Percentiles rank a stretch among this genome's conserved stretches.
phyloP scores from a whole-genome alignment of 2,113 vertebrate genomes.

The Aythya baeri region DNA sequence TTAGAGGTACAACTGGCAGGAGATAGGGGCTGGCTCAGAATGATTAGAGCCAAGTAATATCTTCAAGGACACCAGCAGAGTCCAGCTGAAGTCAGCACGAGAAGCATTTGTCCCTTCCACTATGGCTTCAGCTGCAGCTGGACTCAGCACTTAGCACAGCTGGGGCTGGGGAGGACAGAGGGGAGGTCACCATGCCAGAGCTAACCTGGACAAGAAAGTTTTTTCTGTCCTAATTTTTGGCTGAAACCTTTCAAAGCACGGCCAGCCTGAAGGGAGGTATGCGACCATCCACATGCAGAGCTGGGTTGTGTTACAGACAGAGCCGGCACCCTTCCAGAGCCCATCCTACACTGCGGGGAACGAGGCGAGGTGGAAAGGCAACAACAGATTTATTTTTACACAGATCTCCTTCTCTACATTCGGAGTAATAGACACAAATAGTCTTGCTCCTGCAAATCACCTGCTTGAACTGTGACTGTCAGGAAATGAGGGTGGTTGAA shows the following conservation, averaged over 20 bases:
- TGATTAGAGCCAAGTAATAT: background rate
- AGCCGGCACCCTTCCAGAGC: background rate
- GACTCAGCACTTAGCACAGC: background rate
- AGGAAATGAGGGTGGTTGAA: background rate
- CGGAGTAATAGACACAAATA: background rate
- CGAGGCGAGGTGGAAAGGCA: background rate
- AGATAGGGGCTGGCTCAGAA: background rate
- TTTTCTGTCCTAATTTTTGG: background rate
- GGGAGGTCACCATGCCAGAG: accelerated
- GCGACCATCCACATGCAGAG: background rate
- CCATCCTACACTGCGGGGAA: background rate
- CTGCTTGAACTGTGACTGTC: background rate
- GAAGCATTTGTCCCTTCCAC: background rate
- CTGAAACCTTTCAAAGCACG: accelerated
- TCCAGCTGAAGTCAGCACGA: background rate
- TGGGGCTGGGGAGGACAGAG: accelerated
- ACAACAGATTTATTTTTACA: background rate
- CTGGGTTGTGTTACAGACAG: background rate
- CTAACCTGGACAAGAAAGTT: background rate
- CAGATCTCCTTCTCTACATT: background rate
- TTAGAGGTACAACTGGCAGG: background rate
- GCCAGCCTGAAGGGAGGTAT: background rate
- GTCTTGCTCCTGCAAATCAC: background rate
- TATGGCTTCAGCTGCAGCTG: background rate
- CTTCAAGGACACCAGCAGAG: background rate